Percentiles rank a stretch among this genome's conserved stretches.
These are phyloP conservation scores for Cancer borealis DNA, from an alignment of 2,888 invertebrate species.

Conservation along the genomic window DNA sequence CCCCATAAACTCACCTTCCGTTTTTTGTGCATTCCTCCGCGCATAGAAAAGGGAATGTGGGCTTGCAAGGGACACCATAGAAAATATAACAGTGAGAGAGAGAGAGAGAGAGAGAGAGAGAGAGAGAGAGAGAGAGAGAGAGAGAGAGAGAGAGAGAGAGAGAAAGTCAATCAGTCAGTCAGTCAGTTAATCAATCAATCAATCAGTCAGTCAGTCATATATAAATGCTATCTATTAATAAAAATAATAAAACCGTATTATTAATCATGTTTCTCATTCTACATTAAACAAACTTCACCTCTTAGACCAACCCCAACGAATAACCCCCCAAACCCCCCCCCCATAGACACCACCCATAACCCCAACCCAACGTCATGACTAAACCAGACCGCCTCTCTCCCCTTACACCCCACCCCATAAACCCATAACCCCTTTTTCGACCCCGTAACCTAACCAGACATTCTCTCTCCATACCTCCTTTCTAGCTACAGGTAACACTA, in stretches of 20 bases:
- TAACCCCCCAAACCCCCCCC: neutral
- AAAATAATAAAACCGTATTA: neutral
- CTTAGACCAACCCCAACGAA: neutral
- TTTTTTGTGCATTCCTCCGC: neutral
- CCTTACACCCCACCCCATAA: no score
- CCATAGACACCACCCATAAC: no score
- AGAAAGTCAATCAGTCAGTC: neutral
- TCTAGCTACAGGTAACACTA: no score
- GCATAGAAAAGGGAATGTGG: neutral
- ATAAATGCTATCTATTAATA: neutral
- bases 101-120: conserved; percentile 20
- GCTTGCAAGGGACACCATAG: neutral
- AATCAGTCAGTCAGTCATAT: neutral
- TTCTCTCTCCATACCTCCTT: no score
- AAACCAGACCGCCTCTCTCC: no score
- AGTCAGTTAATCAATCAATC: no score
- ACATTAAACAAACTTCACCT: neutral
- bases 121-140: neutral
- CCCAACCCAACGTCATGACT: no score
- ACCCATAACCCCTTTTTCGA: no score
- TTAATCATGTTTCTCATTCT: neutral
- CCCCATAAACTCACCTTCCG: neutral
- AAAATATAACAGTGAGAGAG: neutral
- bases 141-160: neutral
- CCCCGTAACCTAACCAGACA: no score